phyloP scores from a whole-genome alignment of 2,888 invertebrate genomes.

The Dromius quadrimaculatus region DNA sequence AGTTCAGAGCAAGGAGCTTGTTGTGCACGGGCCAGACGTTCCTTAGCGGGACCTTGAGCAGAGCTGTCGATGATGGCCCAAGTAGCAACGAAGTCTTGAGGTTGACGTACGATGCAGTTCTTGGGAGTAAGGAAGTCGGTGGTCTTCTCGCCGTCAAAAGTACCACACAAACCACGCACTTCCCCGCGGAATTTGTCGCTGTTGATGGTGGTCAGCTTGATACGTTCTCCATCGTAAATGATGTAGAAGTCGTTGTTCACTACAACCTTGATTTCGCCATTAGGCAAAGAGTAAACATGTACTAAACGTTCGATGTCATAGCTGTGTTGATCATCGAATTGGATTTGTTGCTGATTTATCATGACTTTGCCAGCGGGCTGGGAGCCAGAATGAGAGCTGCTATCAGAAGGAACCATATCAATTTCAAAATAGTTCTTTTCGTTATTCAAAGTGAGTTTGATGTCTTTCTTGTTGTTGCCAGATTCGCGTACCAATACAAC shows the following conservation, averaged over 20 bases:
- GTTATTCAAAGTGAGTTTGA: constrained; percentile 64
- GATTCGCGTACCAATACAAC: constrained; percentile 66
- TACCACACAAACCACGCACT: constrained; percentile 76
- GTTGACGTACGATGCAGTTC: constrained; percentile 69
- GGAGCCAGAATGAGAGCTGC: constrained; percentile 53
- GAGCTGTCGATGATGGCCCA: constrained; percentile 68
- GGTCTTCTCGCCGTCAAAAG: constrained; percentile 71
- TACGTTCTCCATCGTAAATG: constrained; percentile 72
- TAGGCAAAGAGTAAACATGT: constrained; percentile 65
- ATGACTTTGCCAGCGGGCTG: constrained; percentile 55
- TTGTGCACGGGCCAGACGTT: constrained; percentile 65
- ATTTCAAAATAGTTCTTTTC: constrained; percentile 63
- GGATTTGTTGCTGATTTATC: constrained; percentile 64
- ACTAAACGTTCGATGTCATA: constrained; percentile 64
- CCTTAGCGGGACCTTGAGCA: constrained; percentile 66
- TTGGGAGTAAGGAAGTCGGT: constrained; percentile 73
- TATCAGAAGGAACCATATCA: constrained; percentile 58
- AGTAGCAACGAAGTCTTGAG: constrained; percentile 70
- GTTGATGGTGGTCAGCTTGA: constrained; percentile 63
- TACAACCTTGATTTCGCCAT: constrained; percentile 71
- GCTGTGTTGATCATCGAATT: constrained; percentile 60
- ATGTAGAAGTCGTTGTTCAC: constrained; percentile 69
- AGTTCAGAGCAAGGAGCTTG: constrained; percentile 65
- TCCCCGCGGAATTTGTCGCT: constrained; percentile 68
- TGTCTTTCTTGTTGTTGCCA: constrained; percentile 65